Percentiles rank a stretch among this genome's conserved stretches.
Conservation (phyloP, 2,888 invertebrate species). For the Meiosimyza platycephala region DNA sequence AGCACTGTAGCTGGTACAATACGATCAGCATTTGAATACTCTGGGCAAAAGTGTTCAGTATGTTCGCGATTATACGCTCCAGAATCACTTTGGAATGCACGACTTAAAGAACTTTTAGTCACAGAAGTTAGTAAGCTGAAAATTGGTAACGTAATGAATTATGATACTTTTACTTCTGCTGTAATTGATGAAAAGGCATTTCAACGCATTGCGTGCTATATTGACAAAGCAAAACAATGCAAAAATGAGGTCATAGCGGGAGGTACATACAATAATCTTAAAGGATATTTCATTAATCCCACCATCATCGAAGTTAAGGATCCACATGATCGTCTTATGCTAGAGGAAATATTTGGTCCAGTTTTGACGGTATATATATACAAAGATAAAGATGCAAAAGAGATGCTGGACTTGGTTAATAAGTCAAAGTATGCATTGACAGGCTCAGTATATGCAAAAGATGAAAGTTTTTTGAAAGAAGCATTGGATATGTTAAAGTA, state of each 20-base stretch:
- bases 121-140: conserved; percentile 78
- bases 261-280: conserved; percentile 82
- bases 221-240: conserved; percentile 80
- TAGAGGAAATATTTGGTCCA: conserved; percentile 97
- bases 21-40: conserved; percentile 93
- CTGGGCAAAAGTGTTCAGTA: conserved; percentile 98
- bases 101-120: conserved; percentile 72
- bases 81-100: conserved; percentile 78
- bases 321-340: conserved; percentile 85
- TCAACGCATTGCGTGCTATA: conserved; percentile 84
- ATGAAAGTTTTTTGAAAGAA: conserved; percentile 77
- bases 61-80: conserved; percentile 96
- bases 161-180: conserved; percentile 86
- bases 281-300: conserved; percentile 93
- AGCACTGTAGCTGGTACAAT: conserved; percentile 86
- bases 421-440: conserved; percentile 92
- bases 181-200: conserved; percentile 95
- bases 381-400: conserved; percentile 77
- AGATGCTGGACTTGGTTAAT: conserved; percentile 76
- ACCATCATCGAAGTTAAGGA: conserved; percentile 88
- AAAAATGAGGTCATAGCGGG: conserved; percentile 79
- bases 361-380: conserved; percentile 90
- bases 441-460: conserved; percentile 90
- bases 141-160: conserved; percentile 85
- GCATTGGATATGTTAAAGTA: conserved; percentile 84